Evolutionary conservation across 2,888 invertebrate genomes (phyloP), one percentile per base, ranked within the genome.

Genomic region (Homarus gammarus): DNA sequence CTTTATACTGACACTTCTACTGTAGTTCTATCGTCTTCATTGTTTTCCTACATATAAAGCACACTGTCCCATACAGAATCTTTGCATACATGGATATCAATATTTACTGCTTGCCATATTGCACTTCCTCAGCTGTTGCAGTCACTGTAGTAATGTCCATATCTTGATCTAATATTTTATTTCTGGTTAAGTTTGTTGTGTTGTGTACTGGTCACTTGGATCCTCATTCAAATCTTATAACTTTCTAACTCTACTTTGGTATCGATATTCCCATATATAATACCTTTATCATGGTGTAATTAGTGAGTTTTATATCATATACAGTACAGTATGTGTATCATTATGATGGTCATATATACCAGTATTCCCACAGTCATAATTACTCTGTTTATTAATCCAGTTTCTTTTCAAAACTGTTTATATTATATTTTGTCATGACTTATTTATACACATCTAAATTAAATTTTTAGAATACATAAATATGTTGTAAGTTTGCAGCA

Each of bases 161-260:
- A 61, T 56, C 27, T 22, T 44, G 78, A 33, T 33, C 36, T 77
- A 77, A 10, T 77, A 77, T 49, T 56, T 56, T 56, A 56, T 78
- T 36, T 78, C 56, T 51, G 27, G 78, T 56, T 22, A 18, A 56
- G 56, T 56, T 56, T 56, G 22, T 31, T 56, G 56, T 36, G 78
- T 61, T 78, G 78, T 78, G 78, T 78, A 78, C 78, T 78, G 78
- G 78, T 61, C 78, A 78, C 51, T 56, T 78, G 61, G 78, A 36
- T 27, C 77, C 40, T 0, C 12, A 44, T 51, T 44, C 44, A 44
- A n/a, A n/a, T n/a, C n/a, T n/a, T n/a, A n/a, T n/a, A n/a, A n/a
- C n/a, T n/a, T n/a, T n/a, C n/a, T n/a, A n/a, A n/a, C n/a, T n/a
- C n/a, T n/a, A n/a, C n/a, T n/a, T n/a, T n/a, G n/a, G n/a, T n/a